Base-by-base conservation (phyloP, 1,140 invertebrate genomes). In the Megalopta genalis region DNA sequence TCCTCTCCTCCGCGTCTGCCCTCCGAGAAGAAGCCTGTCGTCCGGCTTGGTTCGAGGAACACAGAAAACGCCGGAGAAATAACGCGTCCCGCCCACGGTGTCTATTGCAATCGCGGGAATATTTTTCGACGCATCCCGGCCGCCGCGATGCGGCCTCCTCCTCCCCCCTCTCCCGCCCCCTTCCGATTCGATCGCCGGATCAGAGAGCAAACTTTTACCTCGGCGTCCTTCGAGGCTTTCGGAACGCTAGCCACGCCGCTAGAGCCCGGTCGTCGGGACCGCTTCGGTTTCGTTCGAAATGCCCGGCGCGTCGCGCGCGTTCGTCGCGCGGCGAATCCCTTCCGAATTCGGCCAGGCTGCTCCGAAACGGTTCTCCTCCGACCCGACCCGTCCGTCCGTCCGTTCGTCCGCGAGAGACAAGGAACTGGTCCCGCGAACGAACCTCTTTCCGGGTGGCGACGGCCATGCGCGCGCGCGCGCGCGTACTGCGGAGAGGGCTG, bases 401-500 rank as follows among this genome's bases (percentile, higher is more conserved):
- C 5, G 7, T 23, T n/a, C n/a, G 21, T n/a, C 54, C 21, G 10
- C 54, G 54, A n/a, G 59, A 37, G 42, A 46, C 42, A 46, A 46
- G 42, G 42, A 46, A 46, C 42, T 46, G 10, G 42, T 46, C 37
- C n/a, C 39, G 49, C 76, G 77, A 65, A 80, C 76, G 77, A 65
- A 80, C 78, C 67, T 73, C 84, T 84, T 83, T 78, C 72, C 78
- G 78, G 81, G 71, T 82, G 68, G 23, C 57, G 42, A 32, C 14
- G 23, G 18, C 46, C 23, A 9, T n/a, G 14, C 12, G 59, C 10
- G 25, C 42, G 42, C 0, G 2, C 14, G 32, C 32, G 32, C 32
- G 32, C 32, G 32, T 4, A 2, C 32, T 4, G 32, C 16, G 46
- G n/a, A n/a, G n/a, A n/a, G n/a, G 27, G 54, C 49, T 32, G 14